A percentile compares a stretch with the other conserved stretches of the same genome.
phyloP scores from a whole-genome alignment of 2,888 invertebrate species.

The Rotaria sp. region DNA sequence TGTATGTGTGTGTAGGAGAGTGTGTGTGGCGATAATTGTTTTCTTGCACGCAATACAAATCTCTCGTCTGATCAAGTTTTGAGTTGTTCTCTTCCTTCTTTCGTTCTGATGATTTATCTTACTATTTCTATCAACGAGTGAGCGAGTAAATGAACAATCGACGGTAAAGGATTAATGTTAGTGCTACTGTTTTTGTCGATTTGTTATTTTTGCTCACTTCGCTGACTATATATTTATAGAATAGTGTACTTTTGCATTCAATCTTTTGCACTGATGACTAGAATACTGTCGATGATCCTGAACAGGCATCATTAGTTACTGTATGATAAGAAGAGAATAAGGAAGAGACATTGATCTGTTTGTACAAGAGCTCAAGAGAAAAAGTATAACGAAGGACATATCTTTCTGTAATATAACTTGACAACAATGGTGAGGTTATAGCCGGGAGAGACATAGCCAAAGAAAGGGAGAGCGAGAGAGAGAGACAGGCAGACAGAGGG shows the following conservation, averaged over 20 bases:
- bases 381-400: neutral
- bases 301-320: constrained; percentile 19
- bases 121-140: neutral
- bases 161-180: neutral
- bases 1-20: no score
- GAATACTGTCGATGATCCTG: constrained; percentile 8
- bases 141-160: neutral
- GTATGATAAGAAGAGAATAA: neutral
- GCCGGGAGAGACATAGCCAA: neutral
- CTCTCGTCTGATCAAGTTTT: neutral
- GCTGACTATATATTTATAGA: neutral
- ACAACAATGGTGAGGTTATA: constrained; percentile 17
- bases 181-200: neutral
- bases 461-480: no score
- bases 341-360: neutral
- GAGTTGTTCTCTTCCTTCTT: neutral
- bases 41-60: neutral
- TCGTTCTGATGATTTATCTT: neutral
- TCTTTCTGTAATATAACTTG: neutral
- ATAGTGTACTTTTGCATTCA: neutral
- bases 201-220: neutral
- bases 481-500: neutral
- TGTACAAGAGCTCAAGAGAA: constrained; percentile 24
- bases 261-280: neutral
- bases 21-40: constrained; percentile 7